Evolutionary conservation across 2,113 vertebrate species (phyloP), one percentile per base, ranked within the genome.

Genomic region (Tupaia chinensis): DNA sequence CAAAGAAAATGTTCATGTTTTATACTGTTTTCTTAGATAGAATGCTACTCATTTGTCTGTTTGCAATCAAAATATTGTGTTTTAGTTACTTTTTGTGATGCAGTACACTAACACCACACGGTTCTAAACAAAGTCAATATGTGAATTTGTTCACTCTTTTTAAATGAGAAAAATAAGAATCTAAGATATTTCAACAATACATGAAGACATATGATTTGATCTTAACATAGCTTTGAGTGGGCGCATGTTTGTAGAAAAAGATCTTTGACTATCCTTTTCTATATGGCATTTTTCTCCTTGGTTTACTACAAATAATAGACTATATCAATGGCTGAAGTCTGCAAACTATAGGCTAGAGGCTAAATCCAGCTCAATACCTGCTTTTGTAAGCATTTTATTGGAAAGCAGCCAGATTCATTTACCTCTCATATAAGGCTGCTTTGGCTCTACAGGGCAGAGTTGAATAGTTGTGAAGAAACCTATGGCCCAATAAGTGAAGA

Each of bases 41-140:
- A 97, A 89, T 20, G 22, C n/a, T 70, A 34, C 4, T n/a, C 44
- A 65, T 84, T 96, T 84, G 22, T 91, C 79, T 84, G 7, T 16
- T 32, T 94, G 6, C 85, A 69, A 60, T 83, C 3, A 95, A 87
- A 91, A 77, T 54, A 96, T 13, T 79, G 16, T 85, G 23, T 84
- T 63, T 93, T 79, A 92, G 58, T 82, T 93, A 93, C 63, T 78
- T 78, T 93, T 92, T 88, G 34, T 91, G 60, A 80, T 27, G 10
- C 22, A 88, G 13, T 91, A 25, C 16, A 80, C 29, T 69, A 91
- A 53, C 14, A 84, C 29, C 68, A 93, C 29, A 85, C 7, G 79
- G n/a, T 70, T 93, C 65, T 88, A 32, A 94, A 90, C 34, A 87
- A 89, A 89, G 61, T 53, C 29, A 90, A 58, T 77, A 87, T 66